Evolutionary conservation across 1,140 invertebrate genomes (phyloP).

Genomic region (Procambarus clarkii): DNA sequence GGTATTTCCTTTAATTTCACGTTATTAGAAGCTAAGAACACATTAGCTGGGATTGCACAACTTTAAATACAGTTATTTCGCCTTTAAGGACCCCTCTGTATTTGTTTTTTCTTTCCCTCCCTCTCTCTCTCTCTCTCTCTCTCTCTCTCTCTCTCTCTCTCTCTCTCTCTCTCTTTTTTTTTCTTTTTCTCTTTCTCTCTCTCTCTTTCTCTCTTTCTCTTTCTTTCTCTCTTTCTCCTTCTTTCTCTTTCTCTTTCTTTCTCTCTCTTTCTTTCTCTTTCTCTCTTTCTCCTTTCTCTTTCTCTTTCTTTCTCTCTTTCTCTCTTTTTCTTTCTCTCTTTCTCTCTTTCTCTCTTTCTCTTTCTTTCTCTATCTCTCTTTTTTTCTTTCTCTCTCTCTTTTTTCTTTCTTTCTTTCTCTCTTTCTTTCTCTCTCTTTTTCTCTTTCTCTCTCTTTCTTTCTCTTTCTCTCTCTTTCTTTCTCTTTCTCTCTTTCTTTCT

Average conservation of each 20-base stretch:
- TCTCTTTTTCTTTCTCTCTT: not conserved
- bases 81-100: too few relatives aligned
- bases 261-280: not conserved
- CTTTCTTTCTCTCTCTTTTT: not conserved
- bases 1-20: too few relatives aligned
- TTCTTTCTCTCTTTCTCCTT: not conserved
- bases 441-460: not conserved
- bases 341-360: not conserved
- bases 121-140: not conserved
- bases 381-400: not conserved
- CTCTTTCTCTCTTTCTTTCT: not conserved
- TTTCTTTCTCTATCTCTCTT: not conserved
- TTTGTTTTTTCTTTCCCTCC: not conserved
- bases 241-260: not conserved
- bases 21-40: too few relatives aligned
- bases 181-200: not conserved
- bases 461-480: not conserved
- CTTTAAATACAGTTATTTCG: too few relatives aligned
- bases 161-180: too few relatives aligned
- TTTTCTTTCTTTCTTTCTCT: not conserved
- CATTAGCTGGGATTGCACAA: too few relatives aligned
- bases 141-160: too few relatives aligned
- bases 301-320: slow-evolving; percentile 4
- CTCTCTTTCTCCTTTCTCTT: too few relatives aligned
- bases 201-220: not conserved